Percentiles rank a stretch among this genome's conserved stretches.
Evolutionary conservation across 2,797 vertebrate species (phyloP).

Genomic region (Myotis pilosus): DNA sequence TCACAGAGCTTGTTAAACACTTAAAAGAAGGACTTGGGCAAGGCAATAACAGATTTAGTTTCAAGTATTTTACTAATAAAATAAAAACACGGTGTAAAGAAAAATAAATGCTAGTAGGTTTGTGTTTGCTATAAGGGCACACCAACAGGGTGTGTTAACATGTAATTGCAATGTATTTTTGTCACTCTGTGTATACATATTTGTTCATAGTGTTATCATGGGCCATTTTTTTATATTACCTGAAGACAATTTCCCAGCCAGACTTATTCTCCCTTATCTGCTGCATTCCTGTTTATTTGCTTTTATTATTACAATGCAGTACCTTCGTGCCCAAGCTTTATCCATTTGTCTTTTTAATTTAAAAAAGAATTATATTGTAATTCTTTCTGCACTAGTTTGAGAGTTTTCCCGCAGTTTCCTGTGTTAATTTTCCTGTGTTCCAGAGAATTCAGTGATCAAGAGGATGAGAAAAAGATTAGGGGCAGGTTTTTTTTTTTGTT

Average conservation of each 20-base stretch:
- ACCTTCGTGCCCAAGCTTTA: background rate
- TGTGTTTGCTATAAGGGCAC: background rate
- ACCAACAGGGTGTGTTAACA: background rate
- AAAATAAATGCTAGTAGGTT: background rate
- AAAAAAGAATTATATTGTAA: conserved; percentile 16
- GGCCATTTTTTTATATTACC: conserved; percentile 14
- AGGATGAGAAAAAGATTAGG: conserved; percentile 43
- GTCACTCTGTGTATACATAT: background rate
- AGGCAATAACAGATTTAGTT: background rate
- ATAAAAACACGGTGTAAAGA: background rate
- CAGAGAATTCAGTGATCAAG: background rate
- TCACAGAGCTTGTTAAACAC: background rate
- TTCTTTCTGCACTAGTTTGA: conserved; percentile 40
- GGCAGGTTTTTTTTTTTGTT: background rate
- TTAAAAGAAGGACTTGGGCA: background rate
- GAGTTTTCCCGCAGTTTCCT: background rate
- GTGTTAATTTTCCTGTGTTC: background rate
- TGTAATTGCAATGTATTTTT: background rate
- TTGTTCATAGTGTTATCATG: conserved; percentile 5
- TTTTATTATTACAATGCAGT: background rate
- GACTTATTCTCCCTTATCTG: background rate
- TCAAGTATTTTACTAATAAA: background rate
- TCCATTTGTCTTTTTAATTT: conserved; percentile 4
- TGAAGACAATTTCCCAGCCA: background rate
- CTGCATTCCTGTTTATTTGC: background rate